Evolutionary conservation across 2,888 invertebrate genomes (phyloP), one percentile per base, ranked within the genome.

Genomic region (Troilus luridus): DNA sequence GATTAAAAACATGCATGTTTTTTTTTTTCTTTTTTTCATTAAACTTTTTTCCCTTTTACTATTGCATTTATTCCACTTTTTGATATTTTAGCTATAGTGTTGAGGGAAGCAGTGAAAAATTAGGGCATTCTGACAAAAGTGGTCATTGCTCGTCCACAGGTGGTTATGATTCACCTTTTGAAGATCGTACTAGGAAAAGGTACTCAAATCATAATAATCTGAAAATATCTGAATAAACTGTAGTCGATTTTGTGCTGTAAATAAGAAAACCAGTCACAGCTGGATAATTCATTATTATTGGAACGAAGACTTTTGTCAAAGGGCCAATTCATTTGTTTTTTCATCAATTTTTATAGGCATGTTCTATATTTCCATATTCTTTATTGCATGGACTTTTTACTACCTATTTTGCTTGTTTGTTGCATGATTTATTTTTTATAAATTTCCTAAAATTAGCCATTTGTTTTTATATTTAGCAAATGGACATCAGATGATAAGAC

Each of bases 401-500:
- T n/a, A 85, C 85, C 21, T 85, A 85, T 56, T 85, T 56, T 85
- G 56, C 56, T 56, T 85, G 54, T 85, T 85, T 56, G 6, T 81
- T 81, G 81, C 11, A 41, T 56, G 10, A 85, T n/a, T 12, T n/a
- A 72, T 41, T 59, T 90, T 77, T 41, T 90, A 58, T 17, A 90
- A 11, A 21, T 56, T 24, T 54, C 54, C 41, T 89, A 89, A 88
- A 59, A 27, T 77, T 19, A 6, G 9, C 41, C 72, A 77, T 41
- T 77, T 77, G 27, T 85, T 85, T 85, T 81, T 56, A 54, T 21
- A 77, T 90, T 77, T 89, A 93, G 93, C 62, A 91, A 91, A 60
- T 96, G 97, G 95, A 95, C 96, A 88, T 96, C 96, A 91, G 97
- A 97, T 92, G 97, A 97, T 91, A 96, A 96, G 93, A 95, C 96